Evolutionary conservation across 2,797 vertebrate species (phyloP), one percentile per base, ranked within the genome.

Genomic region (Sebastes aleutianus): DNA sequence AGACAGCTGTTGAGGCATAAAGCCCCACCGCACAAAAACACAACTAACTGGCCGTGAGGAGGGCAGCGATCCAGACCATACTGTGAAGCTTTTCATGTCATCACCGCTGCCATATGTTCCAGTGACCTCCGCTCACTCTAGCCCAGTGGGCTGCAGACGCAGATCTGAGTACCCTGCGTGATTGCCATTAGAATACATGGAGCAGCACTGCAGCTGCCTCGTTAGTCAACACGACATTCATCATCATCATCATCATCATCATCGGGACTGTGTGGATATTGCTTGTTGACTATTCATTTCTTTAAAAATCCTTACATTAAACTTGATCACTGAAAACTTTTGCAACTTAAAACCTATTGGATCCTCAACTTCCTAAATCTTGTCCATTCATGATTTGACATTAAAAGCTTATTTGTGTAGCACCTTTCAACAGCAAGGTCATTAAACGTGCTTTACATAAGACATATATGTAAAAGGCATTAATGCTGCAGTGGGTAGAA

Each of bases 41-140:
- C 24, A 13, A 36, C 22, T 36, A 18, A n/a, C 34, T 27, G 61
- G 61, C 56, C 26, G 4, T 8, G 39, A 65, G 54, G 24, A 43
- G 26, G 74, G 74, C 76, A 74, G 43, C 5, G 74, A 34, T 79
- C 76, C 82, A 80, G 66, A 27, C 26, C 83, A 68, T 7, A 71
- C 72, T 77, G 82, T 57, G 82, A 80, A 50, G 70, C 34, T 73
- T 62, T 73, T 70, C 58, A 79, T 82, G 76, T 56, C 67, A 69
- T 43, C 65, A 34, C 53, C 13, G 11, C 18, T 73, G 73, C 70
- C 77, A 71, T 70, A 71, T 85, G 82, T 79, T 64, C 62, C 65
- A n/a, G 34, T 79, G 73, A 76, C 75, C 79, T 84, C 53, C 10
- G 58, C 24, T 70, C 5, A 61, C 68, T 74, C 8, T 72, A 72